These are phyloP conservation scores for Riparia riparia DNA, from an alignment of 2,113 vertebrate genomes.

Conservation along the genomic window DNA sequence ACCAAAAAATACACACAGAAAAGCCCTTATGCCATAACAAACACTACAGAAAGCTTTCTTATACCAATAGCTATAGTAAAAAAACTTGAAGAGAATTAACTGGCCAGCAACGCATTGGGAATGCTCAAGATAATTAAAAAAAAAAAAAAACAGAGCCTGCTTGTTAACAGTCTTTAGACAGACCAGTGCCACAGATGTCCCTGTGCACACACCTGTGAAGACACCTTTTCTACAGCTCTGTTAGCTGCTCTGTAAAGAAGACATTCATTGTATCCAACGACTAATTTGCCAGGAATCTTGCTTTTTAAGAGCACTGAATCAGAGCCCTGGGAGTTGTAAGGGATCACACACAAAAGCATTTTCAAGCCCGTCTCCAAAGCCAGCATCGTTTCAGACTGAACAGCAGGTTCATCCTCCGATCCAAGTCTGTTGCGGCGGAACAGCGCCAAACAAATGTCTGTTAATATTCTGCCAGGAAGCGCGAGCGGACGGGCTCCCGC, in stretches of 20 bases:
- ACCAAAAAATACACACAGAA: neutral
- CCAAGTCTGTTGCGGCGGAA: conserved; percentile 64
- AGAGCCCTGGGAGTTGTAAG: conserved; percentile 29
- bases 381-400: conserved; percentile 67
- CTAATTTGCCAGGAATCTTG: conserved; percentile 38
- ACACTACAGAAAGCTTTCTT: neutral
- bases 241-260: neutral
- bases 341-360: conserved; percentile 53
- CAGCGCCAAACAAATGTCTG: conserved; percentile 68
- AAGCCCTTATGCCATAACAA: neutral
- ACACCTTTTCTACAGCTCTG: neutral
- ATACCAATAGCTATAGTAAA: neutral
- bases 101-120: neutral
- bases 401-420: conserved; percentile 70
- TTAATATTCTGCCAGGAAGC: conserved; percentile 27
- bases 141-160: neutral
- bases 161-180: neutral
- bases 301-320: conserved; percentile 35
- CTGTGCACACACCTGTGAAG: neutral
- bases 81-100: neutral
- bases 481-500: neutral
- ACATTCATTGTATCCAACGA: neutral
- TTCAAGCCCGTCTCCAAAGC: conserved; percentile 26
- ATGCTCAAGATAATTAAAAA: neutral
- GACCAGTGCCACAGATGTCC: neutral